Conservation (phyloP, 2,113 vertebrate genomes). For the Megaceryle maxima region DNA sequence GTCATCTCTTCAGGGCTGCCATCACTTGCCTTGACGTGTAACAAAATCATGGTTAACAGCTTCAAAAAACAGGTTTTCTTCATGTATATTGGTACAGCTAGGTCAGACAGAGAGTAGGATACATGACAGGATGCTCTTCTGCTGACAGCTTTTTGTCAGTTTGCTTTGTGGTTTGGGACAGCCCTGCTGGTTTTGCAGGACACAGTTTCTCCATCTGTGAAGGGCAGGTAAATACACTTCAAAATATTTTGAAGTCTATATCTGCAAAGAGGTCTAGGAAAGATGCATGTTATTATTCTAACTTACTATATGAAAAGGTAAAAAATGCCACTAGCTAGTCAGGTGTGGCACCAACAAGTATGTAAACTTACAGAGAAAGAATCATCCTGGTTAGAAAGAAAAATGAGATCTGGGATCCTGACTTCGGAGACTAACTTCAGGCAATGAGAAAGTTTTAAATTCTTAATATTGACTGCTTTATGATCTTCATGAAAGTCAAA, state of each 20-base stretch:
- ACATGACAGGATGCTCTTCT: not conserved
- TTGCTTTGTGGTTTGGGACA: not conserved
- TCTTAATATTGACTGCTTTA: not conserved
- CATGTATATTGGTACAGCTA: not conserved
- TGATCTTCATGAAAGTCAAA: not conserved
- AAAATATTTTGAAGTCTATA: not conserved
- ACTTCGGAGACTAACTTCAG: not conserved
- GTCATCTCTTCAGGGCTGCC: not conserved
- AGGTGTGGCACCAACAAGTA: not conserved
- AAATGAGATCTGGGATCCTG: not conserved
- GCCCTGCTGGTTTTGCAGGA: not conserved
- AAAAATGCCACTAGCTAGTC: not conserved
- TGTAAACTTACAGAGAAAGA: not conserved
- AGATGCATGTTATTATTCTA: not conserved
- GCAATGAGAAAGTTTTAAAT: not conserved
- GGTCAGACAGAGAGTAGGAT: not conserved
- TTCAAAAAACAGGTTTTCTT: not conserved
- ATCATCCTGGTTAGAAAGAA: not conserved
- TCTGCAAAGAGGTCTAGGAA: not conserved
- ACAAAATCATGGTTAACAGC: not conserved
- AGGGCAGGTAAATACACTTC: not conserved
- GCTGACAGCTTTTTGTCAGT: not conserved
- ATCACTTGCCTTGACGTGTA: fast-evolving
- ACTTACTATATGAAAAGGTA: not conserved
- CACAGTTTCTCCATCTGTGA: not conserved